These are phyloP conservation scores for Ascaphus truei DNA, from an alignment of 2,113 vertebrate species.

Conservation along the genomic window DNA sequence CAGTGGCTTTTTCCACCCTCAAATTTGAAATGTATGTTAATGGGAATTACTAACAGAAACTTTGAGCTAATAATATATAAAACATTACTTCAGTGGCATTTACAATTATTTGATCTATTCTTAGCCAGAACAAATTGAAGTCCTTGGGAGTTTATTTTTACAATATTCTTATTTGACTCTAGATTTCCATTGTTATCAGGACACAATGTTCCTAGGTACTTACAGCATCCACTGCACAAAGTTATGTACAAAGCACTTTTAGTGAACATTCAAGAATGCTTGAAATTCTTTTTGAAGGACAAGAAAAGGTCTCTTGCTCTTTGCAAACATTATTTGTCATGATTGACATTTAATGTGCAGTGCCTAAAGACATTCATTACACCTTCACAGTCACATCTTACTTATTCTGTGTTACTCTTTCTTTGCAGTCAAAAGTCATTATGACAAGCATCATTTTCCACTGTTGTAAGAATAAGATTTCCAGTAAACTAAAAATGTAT, in stretches of 20 bases:
- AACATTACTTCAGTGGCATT: background rate
- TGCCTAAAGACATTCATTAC: background rate
- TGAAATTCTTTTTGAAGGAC: slow-evolving; percentile 25
- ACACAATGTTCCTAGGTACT: slow-evolving; percentile 25
- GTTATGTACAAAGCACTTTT: background rate
- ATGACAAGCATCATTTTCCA: background rate
- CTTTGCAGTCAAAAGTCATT: background rate
- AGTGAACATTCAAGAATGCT: background rate
- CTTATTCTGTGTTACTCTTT: background rate
- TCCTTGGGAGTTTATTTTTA: slow-evolving; percentile 17
- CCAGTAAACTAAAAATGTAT: background rate
- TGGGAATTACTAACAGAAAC: background rate
- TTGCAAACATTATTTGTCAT: background rate
- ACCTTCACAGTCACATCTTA: background rate
- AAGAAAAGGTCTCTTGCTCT: background rate
- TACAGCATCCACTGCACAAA: background rate
- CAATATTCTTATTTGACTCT: background rate
- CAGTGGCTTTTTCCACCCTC: background rate
- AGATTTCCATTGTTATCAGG: slow-evolving; percentile 22
- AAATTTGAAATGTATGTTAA: background rate
- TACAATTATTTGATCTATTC: slow-evolving; percentile 17
- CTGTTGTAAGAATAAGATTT: background rate
- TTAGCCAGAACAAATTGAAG: slow-evolving; percentile 2
- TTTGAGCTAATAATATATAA: slow-evolving; percentile 7
- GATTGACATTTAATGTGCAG: background rate